These are phyloP conservation scores for Upupa epops DNA, from an alignment of 2,113 vertebrate genomes.

Conservation along the genomic window DNA sequence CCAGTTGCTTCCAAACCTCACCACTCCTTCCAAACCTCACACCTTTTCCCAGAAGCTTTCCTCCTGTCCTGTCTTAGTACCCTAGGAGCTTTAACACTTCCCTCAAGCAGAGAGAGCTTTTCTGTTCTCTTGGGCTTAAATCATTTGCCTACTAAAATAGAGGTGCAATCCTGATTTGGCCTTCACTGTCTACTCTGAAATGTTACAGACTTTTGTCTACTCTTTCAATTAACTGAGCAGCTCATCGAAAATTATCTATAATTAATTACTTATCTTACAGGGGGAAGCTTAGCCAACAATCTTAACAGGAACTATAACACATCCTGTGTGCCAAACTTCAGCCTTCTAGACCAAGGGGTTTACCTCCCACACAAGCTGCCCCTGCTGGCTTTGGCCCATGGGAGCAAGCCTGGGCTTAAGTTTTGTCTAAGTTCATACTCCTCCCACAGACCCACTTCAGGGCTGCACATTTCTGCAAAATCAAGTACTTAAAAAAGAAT, in stretches of 20 bases:
- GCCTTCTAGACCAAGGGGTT: not conserved
- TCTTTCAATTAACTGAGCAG: not conserved
- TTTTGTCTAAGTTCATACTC: not conserved
- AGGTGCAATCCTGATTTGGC: not conserved
- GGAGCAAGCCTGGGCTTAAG: not conserved
- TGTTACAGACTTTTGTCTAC: not conserved
- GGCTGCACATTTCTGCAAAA: slow-evolving; percentile 1
- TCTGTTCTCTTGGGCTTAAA: not conserved
- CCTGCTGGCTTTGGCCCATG: not conserved
- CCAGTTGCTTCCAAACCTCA: not conserved
- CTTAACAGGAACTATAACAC: slow-evolving; percentile 24
- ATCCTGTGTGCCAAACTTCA: not conserved
- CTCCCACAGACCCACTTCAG: not conserved
- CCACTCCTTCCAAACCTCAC: not conserved
- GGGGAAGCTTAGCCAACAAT: slow-evolving; percentile 5
- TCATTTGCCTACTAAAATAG: not conserved
- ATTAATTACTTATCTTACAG: slow-evolving; percentile 31
- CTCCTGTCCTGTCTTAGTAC: not conserved
- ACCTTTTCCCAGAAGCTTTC: not conserved
- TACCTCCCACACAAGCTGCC: not conserved
- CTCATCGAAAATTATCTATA: not conserved
- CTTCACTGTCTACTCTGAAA: not conserved
- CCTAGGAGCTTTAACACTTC: not conserved
- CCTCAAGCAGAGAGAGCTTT: not conserved
- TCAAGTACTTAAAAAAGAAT: not conserved